Base-by-base conservation (phyloP, 2,888 invertebrate species). In the Rotaria magnacalcarata region DNA sequence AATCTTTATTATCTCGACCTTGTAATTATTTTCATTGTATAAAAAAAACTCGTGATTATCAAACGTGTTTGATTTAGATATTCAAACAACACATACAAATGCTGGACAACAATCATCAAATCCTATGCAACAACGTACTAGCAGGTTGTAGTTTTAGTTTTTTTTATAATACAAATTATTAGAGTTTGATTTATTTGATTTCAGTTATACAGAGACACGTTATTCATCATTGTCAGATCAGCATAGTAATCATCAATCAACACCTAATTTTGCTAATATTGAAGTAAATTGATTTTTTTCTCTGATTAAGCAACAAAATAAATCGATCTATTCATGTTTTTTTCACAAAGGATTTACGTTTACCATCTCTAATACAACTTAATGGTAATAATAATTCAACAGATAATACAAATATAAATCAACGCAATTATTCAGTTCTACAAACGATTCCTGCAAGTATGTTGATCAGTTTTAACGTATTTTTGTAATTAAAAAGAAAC, bases 211-310 rank as follows among this genome's bases (percentile, higher is more conserved):
- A 14, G 67, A 67, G 34, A 11, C 67, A 67, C 67, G 67, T 67
- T 67, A 14, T 67, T 34, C 67, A 67, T 67, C 67, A 67, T 67
- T 67, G 34, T 67, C 67, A 67, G 67, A 67, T 67, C 60, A 60
- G 27, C 60, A 60, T 27, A 60, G 10, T 60, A 60, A 27, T 60
- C 67, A 67, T 10, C 67, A 67, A 67, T 27, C 34, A 34, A 27
- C 67, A 27, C 27, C 10, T 34, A 27, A 67, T 27, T 67, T 67
- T 34, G 34, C 27, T 67, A 27, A 27, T 34, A 67, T 67, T 34
- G 67, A 67, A 67, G 67, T 67, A 34, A 67, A 34, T 50, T 50
- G 50, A 11, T 50, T 50, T 50, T 50, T 50, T 50, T 50, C 10
- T 50, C 8, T 14, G 50, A 50, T 8, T 50, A 16, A 52, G 14